Conservation (phyloP, 2,797 vertebrate species). For the Eutrigla gurnardus region DNA sequence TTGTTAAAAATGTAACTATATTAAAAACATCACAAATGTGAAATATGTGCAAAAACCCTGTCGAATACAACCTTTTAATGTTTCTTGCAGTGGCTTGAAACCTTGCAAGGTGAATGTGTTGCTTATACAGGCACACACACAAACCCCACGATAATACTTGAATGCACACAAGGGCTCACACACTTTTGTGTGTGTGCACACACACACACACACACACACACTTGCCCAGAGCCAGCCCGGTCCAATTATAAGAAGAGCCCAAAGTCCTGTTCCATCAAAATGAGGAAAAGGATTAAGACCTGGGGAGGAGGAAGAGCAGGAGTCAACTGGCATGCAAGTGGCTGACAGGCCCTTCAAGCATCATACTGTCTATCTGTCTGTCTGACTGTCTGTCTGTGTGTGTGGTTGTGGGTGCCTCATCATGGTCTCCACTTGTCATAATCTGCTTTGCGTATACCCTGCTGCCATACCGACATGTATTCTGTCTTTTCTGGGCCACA, state of each 20-base stretch:
- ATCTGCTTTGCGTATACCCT: conserved; percentile 49
- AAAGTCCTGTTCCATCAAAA: conserved; percentile 71
- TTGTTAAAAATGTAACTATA: not conserved
- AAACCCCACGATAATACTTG: not conserved
- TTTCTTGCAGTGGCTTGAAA: conserved; percentile 17
- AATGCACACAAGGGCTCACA: not conserved
- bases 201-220: conserved; percentile 57
- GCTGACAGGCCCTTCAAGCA: conserved; percentile 60
- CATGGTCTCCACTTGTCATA: conserved; percentile 54
- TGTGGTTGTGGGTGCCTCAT: conserved; percentile 30
- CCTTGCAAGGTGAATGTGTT: conserved; percentile 5
- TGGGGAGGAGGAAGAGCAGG: conserved; percentile 46
- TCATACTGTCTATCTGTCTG: conserved; percentile 45
- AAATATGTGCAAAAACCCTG: not conserved
- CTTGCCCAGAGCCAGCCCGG: conserved; percentile 52
- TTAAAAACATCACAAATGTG: not conserved
- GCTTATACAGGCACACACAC: not conserved
- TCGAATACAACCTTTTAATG: not conserved
- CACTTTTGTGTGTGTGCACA: conserved; percentile 28
- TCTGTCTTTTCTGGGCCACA: conserved; percentile 48
- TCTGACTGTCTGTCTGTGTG: conserved; percentile 30
- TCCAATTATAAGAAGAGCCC: conserved; percentile 70
- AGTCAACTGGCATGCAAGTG: conserved; percentile 62
- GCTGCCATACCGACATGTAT: conserved; percentile 54
- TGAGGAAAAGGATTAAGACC: conserved; percentile 65